A percentile compares a stretch with the other conserved stretches of the same genome.
These are phyloP conservation scores for Beaufortia kweichowensis DNA, from an alignment of 2,113 vertebrate species.

Conservation along the genomic window DNA sequence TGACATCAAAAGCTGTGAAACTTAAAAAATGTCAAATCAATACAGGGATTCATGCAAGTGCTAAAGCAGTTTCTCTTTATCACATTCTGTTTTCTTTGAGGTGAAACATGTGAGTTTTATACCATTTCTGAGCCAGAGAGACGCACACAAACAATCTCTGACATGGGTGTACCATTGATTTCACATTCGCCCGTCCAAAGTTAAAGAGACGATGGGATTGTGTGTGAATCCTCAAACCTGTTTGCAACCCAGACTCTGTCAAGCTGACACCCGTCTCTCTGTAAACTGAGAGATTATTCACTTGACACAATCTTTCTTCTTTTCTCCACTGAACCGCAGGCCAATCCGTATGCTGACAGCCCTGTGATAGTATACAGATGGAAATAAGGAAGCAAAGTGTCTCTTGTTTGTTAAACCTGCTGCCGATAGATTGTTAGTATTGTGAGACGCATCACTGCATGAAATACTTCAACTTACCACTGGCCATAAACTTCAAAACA, in stretches of 20 bases:
- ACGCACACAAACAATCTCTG: conserved; percentile 74
- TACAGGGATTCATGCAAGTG: conserved; percentile 3
- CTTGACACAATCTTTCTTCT: conserved; percentile 78
- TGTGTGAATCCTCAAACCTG: conserved; percentile 73
- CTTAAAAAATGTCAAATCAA: conserved; percentile 58
- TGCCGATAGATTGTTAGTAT: conserved; percentile 24
- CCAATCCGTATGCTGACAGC: conserved; percentile 74
- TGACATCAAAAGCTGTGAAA: conserved; percentile 39
- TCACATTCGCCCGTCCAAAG: conserved; percentile 78
- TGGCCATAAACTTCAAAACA: background rate
- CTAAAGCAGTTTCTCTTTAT: conserved; percentile 40
- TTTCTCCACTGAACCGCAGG: conserved; percentile 75
- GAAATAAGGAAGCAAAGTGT: conserved; percentile 70
- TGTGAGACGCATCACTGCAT: background rate
- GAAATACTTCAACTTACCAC: background rate
- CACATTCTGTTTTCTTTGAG: conserved; percentile 33
- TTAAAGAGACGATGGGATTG: conserved; percentile 76
- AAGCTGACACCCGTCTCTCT: conserved; percentile 74
- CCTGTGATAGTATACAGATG: conserved; percentile 78
- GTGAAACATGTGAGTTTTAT: conserved; percentile 48
- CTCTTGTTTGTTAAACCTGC: conserved; percentile 69
- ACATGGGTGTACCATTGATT: conserved; percentile 82
- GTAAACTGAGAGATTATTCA: conserved; percentile 80
- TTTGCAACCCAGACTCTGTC: conserved; percentile 73
- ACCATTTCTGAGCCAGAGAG: conserved; percentile 57